Evolutionary conservation across 2,113 vertebrate genomes (phyloP), one percentile per base, ranked within the genome.

Genomic region (Lates calcarifer): DNA sequence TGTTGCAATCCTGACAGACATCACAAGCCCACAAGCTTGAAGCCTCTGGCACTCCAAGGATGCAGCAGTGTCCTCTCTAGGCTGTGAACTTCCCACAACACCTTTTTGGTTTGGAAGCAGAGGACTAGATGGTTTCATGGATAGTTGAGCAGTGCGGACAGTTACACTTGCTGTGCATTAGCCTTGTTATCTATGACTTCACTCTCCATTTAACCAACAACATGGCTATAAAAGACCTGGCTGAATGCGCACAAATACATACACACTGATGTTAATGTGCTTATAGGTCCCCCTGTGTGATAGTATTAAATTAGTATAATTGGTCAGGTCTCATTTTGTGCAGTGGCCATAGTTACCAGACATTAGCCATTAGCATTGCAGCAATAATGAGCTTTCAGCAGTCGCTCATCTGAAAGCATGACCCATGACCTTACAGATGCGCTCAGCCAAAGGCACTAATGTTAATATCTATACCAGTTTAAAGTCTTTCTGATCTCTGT

Each of bases 241-340:
- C 69, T 74, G 79, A 51, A 78, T 77, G 60, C 18, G 31, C 35
- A 75, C 62, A 67, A 49, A 86, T 76, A 81, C 77, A 74, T 51
- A 76, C 57, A 76, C 70, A 47, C 64, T 8, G 12, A 72, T 67
- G 81, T 41, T 74, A 86, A 86, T 86, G 68, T 49, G 43, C 66
- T 82, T 56, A 39, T 43, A 58, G 72, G 68, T 66, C 65, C 64
- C 77, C 70, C 57, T 51, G 69, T 87, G 74, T 78, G 53, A 71
- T 86, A 61, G 56, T 60, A 88, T 91, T 89, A 77, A 84, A 91
- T 92, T 83, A 86, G 83, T 77, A 41, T 91, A 92, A 92, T 89
- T 89, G 86, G 85, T 77, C 75, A 60, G 77, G 77, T 91, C 76
- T 91, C 82, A 64, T 90, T 65, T 77, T 84, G 77, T 77, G 78